These are phyloP conservation scores for Sinohyriopsis cumingii DNA, from an alignment of 2,888 invertebrate species.

Conservation along the genomic window DNA sequence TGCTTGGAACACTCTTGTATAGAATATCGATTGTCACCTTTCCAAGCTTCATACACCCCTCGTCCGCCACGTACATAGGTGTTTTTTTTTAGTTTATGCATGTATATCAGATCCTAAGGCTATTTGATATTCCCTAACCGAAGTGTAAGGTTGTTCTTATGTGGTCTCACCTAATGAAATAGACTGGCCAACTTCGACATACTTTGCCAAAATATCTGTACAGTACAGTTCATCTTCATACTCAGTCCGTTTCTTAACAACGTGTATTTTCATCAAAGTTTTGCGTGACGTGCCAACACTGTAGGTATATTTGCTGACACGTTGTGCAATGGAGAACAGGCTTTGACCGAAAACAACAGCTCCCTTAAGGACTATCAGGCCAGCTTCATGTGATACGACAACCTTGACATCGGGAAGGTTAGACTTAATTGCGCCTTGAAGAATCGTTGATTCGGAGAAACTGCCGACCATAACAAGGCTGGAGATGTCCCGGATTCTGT, in stretches of 20 bases:
- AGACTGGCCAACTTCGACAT: constrained; percentile 13
- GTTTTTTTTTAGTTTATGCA: not conserved
- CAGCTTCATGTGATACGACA: constrained; percentile 4
- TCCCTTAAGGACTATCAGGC: constrained; percentile 22
- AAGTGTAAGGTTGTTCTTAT: constrained; percentile 13
- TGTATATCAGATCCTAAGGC: constrained; percentile 1
- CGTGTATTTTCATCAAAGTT: constrained; percentile 13
- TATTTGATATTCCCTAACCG: constrained; percentile 1
- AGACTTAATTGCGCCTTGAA: constrained; percentile 13
- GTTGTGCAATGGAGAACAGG: constrained; percentile 11
- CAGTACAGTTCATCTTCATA: not conserved
- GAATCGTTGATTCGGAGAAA: constrained; percentile 22
- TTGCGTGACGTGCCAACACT: constrained; percentile 13
- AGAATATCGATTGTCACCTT: constrained; percentile 15
- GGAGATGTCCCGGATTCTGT: not conserved
- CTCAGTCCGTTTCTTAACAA: constrained; percentile 11
- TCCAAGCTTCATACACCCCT: constrained; percentile 16
- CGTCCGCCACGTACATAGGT: constrained; percentile 21
- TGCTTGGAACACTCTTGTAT: not conserved
- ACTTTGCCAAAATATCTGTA: constrained; percentile 10
- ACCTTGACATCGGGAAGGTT: constrained; percentile 3
- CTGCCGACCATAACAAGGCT: constrained; percentile 31
- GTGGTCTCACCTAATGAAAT: constrained; percentile 8
- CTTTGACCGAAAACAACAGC: constrained; percentile 25
- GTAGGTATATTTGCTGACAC: constrained; percentile 20